Conservation (phyloP, 2,888 invertebrate genomes). For the Drymonia ruficornis region DNA sequence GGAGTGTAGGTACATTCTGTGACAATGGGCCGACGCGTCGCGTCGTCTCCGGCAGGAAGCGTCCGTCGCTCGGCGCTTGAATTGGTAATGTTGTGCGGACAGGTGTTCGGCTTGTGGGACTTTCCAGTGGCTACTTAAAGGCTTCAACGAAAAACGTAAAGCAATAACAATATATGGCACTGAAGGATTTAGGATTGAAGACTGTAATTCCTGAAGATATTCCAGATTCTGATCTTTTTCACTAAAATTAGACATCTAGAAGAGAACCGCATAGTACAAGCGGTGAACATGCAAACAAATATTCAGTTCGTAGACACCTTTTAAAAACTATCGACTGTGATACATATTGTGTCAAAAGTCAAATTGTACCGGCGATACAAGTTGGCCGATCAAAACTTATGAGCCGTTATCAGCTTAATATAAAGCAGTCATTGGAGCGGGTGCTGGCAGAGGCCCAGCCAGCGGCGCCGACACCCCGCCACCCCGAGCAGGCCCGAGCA, state of each 20-base stretch:
- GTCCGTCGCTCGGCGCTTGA: background rate
- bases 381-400: background rate
- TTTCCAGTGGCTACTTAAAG: background rate
- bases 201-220: too few relatives aligned
- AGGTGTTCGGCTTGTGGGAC: background rate
- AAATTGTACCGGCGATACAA: background rate
- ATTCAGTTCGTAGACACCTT: too few relatives aligned
- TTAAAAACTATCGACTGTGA: too few relatives aligned
- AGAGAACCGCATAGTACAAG: too few relatives aligned
- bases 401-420: background rate
- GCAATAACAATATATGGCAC: too few relatives aligned
- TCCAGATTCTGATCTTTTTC: too few relatives aligned
- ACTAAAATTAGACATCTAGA: too few relatives aligned
- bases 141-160: background rate
- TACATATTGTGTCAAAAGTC: too few relatives aligned
- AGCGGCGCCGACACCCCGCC: background rate
- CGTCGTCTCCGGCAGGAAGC: slow-evolving; percentile 2
- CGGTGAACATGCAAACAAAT: too few relatives aligned
- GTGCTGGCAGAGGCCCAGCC: background rate
- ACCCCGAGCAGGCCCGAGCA: background rate
- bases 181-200: too few relatives aligned
- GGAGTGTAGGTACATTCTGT: background rate
- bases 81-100: background rate
- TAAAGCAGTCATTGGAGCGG: background rate
- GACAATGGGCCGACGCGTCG: too few relatives aligned